Percentiles rank a stretch among this genome's conserved stretches.
Evolutionary conservation across 2,888 invertebrate species (phyloP).

Genomic region (Lacanobia wlatinum): DNA sequence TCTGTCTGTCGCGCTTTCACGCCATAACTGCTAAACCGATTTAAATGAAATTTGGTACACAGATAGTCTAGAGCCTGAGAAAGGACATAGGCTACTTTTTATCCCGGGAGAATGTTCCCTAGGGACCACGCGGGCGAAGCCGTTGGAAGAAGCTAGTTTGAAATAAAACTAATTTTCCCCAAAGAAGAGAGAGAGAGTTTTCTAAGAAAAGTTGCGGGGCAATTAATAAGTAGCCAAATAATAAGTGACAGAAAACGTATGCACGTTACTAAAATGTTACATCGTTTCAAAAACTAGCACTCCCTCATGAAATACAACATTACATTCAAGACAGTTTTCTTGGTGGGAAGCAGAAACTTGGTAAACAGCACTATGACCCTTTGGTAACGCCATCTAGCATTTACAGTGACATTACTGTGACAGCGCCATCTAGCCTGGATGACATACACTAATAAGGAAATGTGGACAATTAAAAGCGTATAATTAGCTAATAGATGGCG

Average conservation of each 20-base stretch:
- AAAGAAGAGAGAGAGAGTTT: too few species aligned
- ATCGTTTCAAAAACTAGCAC: slow-evolving; percentile 8
- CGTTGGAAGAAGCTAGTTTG: too few species aligned
- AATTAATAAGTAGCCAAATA: neutral
- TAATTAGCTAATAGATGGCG: slow-evolving; percentile 14
- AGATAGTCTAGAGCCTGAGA: too few species aligned
- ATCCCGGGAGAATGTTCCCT: too few species aligned
- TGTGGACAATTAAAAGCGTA: neutral
- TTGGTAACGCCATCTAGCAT: slow-evolving; percentile 26
- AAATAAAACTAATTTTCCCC: too few species aligned
- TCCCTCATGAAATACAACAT: neutral
- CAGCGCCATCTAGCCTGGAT: neutral
- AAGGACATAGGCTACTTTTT: too few species aligned
- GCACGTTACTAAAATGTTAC: neutral
- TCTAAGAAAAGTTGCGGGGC: neutral
- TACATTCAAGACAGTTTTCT: neutral
- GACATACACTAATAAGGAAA: neutral
- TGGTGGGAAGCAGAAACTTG: neutral
- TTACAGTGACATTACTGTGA: neutral
- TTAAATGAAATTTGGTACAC: too few species aligned
- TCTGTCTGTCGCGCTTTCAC: too few species aligned
- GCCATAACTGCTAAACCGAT: too few species aligned
- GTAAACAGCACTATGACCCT: neutral
- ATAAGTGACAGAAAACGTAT: slow-evolving; percentile 8
- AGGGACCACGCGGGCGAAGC: too few species aligned